These are phyloP conservation scores for Acrossocheilus fasciatus DNA, from an alignment of 2,797 vertebrate species.

Conservation along the genomic window DNA sequence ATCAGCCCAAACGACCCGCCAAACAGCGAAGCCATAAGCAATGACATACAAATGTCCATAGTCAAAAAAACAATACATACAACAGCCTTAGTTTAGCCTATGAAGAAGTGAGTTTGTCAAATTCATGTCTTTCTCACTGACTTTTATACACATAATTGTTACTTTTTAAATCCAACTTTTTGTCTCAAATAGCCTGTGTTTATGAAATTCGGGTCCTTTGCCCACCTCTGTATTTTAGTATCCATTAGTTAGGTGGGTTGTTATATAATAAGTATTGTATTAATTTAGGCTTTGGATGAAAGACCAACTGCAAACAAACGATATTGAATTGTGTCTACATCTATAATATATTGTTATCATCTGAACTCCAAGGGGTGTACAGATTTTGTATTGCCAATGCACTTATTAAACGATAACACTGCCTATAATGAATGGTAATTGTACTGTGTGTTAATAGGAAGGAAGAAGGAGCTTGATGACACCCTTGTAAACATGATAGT, in stretches of 20 bases:
- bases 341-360: background rate
- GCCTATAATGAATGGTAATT: background rate
- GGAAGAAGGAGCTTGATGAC: too few relatives aligned
- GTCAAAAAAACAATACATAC: too few relatives aligned
- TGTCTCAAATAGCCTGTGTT: background rate
- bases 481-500: too few relatives aligned
- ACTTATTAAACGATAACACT: too few relatives aligned
- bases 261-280: background rate
- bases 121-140: too few relatives aligned
- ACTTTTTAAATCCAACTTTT: background rate
- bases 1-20: too few relatives aligned
- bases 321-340: background rate
- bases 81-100: too few relatives aligned
- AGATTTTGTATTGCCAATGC: background rate
- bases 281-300: background rate
- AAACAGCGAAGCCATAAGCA: too few relatives aligned
- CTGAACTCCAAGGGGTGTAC: constrained; percentile 6
- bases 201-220: background rate
- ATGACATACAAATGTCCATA: too few relatives aligned
- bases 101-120: too few relatives aligned
- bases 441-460: background rate
- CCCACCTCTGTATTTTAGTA: background rate
- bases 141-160: too few relatives aligned
- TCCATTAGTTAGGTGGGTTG: background rate
- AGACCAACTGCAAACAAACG: background rate